phyloP scores from a whole-genome alignment of 2,797 vertebrate species.

The Sternotherus odoratus region DNA sequence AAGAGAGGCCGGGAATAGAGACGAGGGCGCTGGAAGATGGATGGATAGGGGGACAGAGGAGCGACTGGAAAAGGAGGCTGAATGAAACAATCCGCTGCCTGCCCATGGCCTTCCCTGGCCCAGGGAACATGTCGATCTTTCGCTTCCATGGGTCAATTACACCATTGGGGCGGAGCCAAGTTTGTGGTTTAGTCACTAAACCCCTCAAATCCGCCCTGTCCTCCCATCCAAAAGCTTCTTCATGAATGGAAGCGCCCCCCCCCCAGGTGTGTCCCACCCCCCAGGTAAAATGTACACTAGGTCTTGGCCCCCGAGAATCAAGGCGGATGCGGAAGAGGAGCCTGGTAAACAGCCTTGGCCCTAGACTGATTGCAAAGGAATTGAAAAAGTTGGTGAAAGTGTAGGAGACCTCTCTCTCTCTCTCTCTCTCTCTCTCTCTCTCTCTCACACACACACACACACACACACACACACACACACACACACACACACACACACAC shows the following conservation, averaged over 20 bases:
- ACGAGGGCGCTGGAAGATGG: conserved; percentile 18
- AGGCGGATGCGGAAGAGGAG: background rate
- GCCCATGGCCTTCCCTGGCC: background rate
- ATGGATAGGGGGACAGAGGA: conserved; percentile 42
- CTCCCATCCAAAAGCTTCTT: background rate
- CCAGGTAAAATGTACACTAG: background rate
- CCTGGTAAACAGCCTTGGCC: background rate
- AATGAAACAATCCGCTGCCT: background rate
- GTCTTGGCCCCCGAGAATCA: background rate
- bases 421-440: too few relatives aligned
- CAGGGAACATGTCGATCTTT: background rate
- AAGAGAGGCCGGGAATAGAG: background rate
- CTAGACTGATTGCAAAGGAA: background rate
- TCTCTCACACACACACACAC: too few relatives aligned
- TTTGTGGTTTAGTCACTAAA: background rate
- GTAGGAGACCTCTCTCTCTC: too few relatives aligned
- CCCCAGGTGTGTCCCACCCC: background rate
- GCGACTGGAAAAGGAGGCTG: background rate
- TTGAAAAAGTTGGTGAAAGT: background rate
- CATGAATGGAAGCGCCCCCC: background rate
- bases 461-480: too few relatives aligned
- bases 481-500: too few relatives aligned
- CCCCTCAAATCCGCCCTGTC: background rate
- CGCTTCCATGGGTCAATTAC: background rate
- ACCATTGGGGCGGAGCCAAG: background rate